Percentiles rank a stretch among this genome's conserved stretches.
Conservation (phyloP, 2,888 invertebrate species). For the Hartigia nigra region DNA sequence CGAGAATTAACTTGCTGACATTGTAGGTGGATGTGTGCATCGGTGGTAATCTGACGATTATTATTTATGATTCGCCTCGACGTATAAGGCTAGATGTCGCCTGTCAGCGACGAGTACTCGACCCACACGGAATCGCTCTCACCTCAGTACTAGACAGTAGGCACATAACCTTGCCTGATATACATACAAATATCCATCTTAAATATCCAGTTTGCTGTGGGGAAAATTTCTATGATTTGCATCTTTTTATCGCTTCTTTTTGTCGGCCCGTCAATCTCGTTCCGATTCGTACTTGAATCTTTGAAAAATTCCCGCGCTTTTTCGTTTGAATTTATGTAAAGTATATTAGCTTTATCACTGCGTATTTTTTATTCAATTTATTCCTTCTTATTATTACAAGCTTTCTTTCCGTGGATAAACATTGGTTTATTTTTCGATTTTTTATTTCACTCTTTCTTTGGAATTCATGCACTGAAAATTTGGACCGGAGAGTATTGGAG, state of each 20-base stretch:
- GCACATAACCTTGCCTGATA: slow-evolving; percentile 35
- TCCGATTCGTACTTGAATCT: neutral
- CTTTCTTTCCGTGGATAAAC: neutral
- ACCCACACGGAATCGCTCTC: slow-evolving; percentile 37
- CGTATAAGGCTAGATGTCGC: slow-evolving; percentile 48
- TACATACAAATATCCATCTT: neutral
- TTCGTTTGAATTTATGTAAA: neutral
- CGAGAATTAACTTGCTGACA: slow-evolving; percentile 41
- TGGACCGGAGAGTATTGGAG: neutral
- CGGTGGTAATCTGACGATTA: slow-evolving; percentile 52
- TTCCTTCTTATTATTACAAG: too few relatives aligned
- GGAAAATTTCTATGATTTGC: neutral
- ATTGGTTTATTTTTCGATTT: neutral
- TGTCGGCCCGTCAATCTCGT: neutral
- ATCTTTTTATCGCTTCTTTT: neutral
- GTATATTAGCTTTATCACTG: neutral
- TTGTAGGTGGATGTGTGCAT: slow-evolving; percentile 27
- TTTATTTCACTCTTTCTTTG: neutral
- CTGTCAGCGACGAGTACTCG: slow-evolving; percentile 41
- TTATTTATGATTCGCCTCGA: slow-evolving; percentile 55
- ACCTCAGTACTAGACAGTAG: slow-evolving; percentile 25
- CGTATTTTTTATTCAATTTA: neutral
- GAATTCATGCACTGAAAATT: neutral
- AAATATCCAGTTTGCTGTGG: neutral
- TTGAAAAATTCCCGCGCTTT: neutral